Percentiles rank a stretch among this genome's conserved stretches.
Evolutionary conservation across 2,797 vertebrate genomes (phyloP).

Genomic region (Micromesistius poutassou): DNA sequence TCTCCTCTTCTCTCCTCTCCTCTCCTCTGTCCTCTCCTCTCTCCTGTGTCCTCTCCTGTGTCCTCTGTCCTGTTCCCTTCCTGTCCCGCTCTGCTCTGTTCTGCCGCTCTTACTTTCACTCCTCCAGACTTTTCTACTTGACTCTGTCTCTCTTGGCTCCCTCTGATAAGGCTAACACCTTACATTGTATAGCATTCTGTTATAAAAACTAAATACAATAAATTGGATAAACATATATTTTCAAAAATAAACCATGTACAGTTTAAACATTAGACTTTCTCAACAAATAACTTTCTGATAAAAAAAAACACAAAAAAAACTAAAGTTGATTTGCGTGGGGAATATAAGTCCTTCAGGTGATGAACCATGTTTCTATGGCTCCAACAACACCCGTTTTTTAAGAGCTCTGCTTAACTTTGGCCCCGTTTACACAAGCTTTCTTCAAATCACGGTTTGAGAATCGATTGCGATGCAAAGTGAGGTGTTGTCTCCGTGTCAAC

Average conservation of each 20-base stretch:
- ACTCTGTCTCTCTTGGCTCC: constrained; percentile 31
- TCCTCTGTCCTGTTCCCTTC: too few relatives aligned
- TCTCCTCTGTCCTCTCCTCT: too few relatives aligned
- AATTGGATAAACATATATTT: constrained; percentile 70
- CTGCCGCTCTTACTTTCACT: constrained; percentile 19
- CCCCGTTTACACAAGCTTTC: constrained; percentile 17
- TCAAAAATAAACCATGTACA: constrained; percentile 61
- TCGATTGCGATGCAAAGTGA: not conserved
- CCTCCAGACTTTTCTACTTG: constrained; percentile 13
- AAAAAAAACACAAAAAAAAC: constrained; percentile 25
- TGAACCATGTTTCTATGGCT: constrained; percentile 54
- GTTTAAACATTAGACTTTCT: constrained; percentile 64
- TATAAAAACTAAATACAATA: constrained; percentile 47
- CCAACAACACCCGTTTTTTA: not conserved
- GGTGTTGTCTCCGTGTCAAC: not conserved
- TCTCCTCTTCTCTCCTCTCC: too few relatives aligned
- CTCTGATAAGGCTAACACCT: constrained; percentile 60
- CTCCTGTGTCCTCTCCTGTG: too few relatives aligned
- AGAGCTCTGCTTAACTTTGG: not conserved
- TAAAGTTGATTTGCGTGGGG: constrained; percentile 53
- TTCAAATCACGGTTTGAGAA: constrained; percentile 23
- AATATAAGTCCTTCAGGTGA: constrained; percentile 51
- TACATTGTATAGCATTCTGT: constrained; percentile 66
- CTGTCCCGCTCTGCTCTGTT: constrained; percentile 9
- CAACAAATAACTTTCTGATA: constrained; percentile 58